Evolutionary conservation across 2,888 invertebrate species (phyloP), one percentile per base, ranked within the genome.

Genomic region (Argyra leucocephala): DNA sequence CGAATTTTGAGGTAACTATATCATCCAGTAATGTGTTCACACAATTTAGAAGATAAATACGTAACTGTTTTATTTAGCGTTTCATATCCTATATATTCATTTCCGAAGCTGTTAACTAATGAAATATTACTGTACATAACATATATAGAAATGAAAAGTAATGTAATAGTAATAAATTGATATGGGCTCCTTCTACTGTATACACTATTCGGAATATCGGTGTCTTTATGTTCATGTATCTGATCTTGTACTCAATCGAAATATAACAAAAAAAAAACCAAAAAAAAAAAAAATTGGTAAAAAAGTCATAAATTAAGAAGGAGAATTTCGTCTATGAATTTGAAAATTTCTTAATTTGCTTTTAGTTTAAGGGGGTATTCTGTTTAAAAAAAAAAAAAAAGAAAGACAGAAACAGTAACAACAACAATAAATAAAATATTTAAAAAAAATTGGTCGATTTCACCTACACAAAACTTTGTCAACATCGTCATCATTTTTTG

Each of bases 291-390:
- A 37, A 48, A 48, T 5, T 48, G n/a, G 48, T 48, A 48, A n/a
- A n/a, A 31, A 31, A 48, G 48, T 48, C 48, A 48, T 48, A 48
- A 48, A 48, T 48, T 48, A n/a, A 48, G 48, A n/a, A 48, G 48
- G 3, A 48, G 18, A 48, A 48, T 48, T 48, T 48, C 18, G 48
- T 48, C 48, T 48, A 48, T 48, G 48, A 48, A 48, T 18, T 48
- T 18, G 5, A n/a, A 48, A 48, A 48, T 48, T 18, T 48, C 31
- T 31, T 31, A 9, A 5, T 48, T 48, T 48, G 12, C 18, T 48
- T 48, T 48, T 48, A 37, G 18, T 48, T 48, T 2, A 48, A 48
- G 48, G 48, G 18, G n/a, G 31, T 31, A 31, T 31, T 6, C 18
- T 48, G 18, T 37, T 15, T 37, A 37, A 37, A 12, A 37, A 37